Evolutionary conservation across 2,113 vertebrate species (phyloP), one percentile per base, ranked within the genome.

Genomic region (Philantomba maxwellii): DNA sequence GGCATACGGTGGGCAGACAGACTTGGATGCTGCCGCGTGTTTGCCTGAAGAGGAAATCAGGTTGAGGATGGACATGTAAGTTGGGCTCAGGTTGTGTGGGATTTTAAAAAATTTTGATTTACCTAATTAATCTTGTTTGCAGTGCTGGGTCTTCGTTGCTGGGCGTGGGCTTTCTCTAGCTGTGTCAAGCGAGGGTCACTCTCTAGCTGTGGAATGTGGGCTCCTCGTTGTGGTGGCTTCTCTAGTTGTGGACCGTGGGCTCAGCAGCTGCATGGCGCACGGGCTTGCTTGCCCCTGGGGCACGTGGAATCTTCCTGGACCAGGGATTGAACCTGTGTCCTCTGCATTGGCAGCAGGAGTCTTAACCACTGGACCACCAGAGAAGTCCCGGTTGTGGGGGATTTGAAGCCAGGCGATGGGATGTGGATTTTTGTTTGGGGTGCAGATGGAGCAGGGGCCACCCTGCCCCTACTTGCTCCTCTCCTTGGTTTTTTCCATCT

Each of bases 221-320:
- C 70, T 43, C 5, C 39, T 43, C 39, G 5, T 43, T 43, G 39
- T 5, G 39, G 39, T 43, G 39, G 39, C 39, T 43, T 43, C 23
- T 73, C 36, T 36, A 21, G 64, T 36, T 21, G 64, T 21, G n/a
- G 64, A 6, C 17, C 2, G 0, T 75, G 70, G 12, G 23, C 70
- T 43, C 23, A 26, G 12, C 23, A 75, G 39, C 6, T 7, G 39
- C n/a, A 1, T 1, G 36, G 11, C 36, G 0, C n/a, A 1, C 1
- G 12, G 70, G 36, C 70, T 43, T 26, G 21, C 23, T 39, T 75
- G 21, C 21, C 23, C 36, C 23, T 0, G 12, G 21, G 39, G 70
- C 70, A 4, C 6, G 6, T 75, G 70, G 70, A 15, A 26, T 26
- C 70, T 43, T 75, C 39, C 70, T 25, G 70, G 70, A 75, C 39